Evolutionary conservation across 2,797 vertebrate species (phyloP).

Genomic region (Brotula barbata): DNA sequence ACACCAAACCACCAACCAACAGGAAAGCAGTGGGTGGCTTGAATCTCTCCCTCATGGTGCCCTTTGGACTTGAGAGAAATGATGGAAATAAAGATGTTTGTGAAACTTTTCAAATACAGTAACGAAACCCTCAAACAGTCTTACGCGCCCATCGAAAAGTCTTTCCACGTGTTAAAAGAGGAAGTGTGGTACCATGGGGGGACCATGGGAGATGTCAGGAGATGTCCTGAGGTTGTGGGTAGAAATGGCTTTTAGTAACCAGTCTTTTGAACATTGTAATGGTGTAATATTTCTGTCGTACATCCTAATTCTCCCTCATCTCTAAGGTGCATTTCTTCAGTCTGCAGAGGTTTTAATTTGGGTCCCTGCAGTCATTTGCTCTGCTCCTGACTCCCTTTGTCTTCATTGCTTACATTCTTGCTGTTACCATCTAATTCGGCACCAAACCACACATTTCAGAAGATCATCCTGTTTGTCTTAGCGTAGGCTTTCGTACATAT

Average conservation of each 20-base stretch:
- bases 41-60: background rate
- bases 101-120: constrained; percentile 10
- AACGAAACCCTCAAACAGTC: constrained; percentile 2
- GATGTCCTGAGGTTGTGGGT: background rate
- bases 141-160: constrained; percentile 6
- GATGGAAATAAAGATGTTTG: constrained; percentile 12
- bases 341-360: background rate
- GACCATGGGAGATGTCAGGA: background rate
- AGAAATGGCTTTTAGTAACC: too few relatives aligned
- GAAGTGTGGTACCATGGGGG: background rate
- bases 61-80: background rate
- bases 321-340: constrained; percentile 14
- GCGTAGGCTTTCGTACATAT: background rate
- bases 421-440: constrained; percentile 3
- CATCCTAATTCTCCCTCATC: constrained; percentile 16
- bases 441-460: constrained; percentile 1
- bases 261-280: background rate
- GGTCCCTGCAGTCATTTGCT: constrained; percentile 8
- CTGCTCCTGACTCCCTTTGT: constrained; percentile 5
- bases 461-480: background rate
- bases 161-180: constrained; percentile 3
- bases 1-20: background rate
- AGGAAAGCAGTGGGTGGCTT: constrained; percentile 13
- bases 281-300: constrained; percentile 10
- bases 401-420: background rate